Evolutionary conservation across 2,888 invertebrate species (phyloP), one percentile per base, ranked within the genome.

Genomic region (Drosophila barbarae): DNA sequence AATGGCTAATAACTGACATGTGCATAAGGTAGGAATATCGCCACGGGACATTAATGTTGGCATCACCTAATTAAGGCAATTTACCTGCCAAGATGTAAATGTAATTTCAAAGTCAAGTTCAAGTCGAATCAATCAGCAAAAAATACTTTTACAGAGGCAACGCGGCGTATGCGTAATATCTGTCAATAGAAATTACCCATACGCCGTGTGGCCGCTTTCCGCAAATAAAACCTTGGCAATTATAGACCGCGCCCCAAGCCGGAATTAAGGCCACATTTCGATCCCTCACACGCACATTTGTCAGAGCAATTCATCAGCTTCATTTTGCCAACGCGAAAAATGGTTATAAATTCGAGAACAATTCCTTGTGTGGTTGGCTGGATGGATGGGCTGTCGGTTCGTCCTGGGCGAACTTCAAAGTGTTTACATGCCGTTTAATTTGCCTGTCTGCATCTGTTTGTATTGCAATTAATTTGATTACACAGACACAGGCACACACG

Each of bases 361-460:
- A 61, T 61, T 71, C 59, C 56, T 39, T 70, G 65, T 70, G 67
- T 51, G 69, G 81, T 38, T 47, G 51, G 10, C 21, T 30, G 65
- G 51, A 46, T 65, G 46, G 46, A 46, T 63, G 50, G 21, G 30
- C 26, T n/a, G 41, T 23, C 41, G 23, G 41, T 8, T 6, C 6
- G 26, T 30, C 18, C 23, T 23, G 23, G 21, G 21, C 15, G 30
- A 56, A 71, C 84, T 75, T 81, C 77, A 85, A 81, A 81, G 84
- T 85, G 81, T 80, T 85, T 84, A 77, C 81, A 72, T 64, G 76
- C 75, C 85, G 73, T 81, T 81, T 85, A 81, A 81, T 81, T 81
- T 81, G 46, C 68, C 73, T 84, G 84, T 76, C 83, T 82, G 82
- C 71, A 55, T 73, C 41, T 84, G 82, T 78, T 84, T 84, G 84